phyloP scores from a whole-genome alignment of 2,888 invertebrate species.

The Suillia variegata region DNA sequence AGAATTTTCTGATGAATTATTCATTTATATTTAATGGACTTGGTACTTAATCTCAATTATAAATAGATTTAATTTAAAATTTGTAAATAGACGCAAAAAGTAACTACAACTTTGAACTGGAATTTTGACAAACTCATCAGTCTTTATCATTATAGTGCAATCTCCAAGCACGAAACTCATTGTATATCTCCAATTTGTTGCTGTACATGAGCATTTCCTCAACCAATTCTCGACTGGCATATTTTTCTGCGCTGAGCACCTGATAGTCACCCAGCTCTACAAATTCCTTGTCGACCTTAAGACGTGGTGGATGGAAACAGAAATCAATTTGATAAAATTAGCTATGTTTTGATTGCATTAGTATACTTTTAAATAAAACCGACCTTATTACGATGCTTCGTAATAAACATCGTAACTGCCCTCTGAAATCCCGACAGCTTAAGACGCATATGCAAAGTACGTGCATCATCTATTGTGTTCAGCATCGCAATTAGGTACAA shows the following conservation, averaged over 20 bases:
- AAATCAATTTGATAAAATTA: too few species aligned
- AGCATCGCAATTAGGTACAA: constrained; percentile 76
- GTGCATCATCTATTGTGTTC: constrained; percentile 71
- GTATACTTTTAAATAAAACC: too few species aligned
- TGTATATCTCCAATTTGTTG: constrained; percentile 67
- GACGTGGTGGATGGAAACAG: too few species aligned
- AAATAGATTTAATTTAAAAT: too few species aligned
- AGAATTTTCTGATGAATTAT: too few species aligned
- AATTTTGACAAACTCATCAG: too few species aligned
- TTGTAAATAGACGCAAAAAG: too few species aligned
- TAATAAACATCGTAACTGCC: constrained; percentile 78
- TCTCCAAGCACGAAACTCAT: constrained; percentile 75
- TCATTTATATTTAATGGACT: too few species aligned
- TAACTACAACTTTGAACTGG: too few species aligned
- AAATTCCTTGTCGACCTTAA: constrained; percentile 46
- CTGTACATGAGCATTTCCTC: constrained; percentile 82
- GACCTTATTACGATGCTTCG: constrained; percentile 68
- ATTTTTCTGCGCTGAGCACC: constrained; percentile 68
- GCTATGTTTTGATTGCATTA: too few species aligned
- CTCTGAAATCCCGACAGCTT: constrained; percentile 86
- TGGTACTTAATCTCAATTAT: too few species aligned
- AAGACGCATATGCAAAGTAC: constrained; percentile 72
- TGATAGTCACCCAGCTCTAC: constrained; percentile 47
- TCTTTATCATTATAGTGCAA: too few species aligned
- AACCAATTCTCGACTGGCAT: constrained; percentile 71